Base-by-base conservation (phyloP, 2,888 invertebrate genomes). In the Tachina lurida region DNA sequence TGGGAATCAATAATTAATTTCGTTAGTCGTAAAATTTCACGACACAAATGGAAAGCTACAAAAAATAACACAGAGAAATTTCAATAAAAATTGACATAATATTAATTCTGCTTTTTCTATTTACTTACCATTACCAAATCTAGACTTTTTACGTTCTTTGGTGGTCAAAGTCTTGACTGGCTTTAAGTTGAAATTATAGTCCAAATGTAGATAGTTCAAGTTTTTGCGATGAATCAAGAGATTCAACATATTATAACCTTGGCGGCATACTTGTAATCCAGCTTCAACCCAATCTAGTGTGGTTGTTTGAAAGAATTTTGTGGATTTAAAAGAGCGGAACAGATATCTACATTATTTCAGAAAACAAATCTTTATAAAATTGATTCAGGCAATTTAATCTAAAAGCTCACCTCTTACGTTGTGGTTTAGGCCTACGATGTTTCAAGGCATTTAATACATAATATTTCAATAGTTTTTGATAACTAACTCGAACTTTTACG, bases 281-380 rank as follows among this genome's bases (percentile, higher is more conserved):
- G 98, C 99, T 93, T 99, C 99, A 3, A 99, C 99, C 99, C 99
- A 99, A 93, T 99, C 99, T 88, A 99, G 94, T 0, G 98, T 98
- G 0, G 99, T 99, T 0, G 98, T 98, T 95, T 99, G 99, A 95
- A 99, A 99, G 94, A 99, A 99, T 93, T 99, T 99, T 0, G 99
- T 99, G 0, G 99, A 97, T 93, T 99, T 99, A 94, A 99, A 99
- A 0, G 99, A 99, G 45, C 99, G 96, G 95, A 99, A 99, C 63
- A 99, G 94, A 91, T 99, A 99, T 83, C 96, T 96, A 82, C 1
- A 56, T 60, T 41, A 58, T 22, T 17, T 31, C 60, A 31, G 31
- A 58, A 54, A 12, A 54, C 1, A 62, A 43, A 78, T 10, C 1
- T 7, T 2, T 39, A 12, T 10, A 15, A 12, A 13, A 7, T 39